Conservation (phyloP, 2,797 vertebrate species). For the Falco peregrinus region DNA sequence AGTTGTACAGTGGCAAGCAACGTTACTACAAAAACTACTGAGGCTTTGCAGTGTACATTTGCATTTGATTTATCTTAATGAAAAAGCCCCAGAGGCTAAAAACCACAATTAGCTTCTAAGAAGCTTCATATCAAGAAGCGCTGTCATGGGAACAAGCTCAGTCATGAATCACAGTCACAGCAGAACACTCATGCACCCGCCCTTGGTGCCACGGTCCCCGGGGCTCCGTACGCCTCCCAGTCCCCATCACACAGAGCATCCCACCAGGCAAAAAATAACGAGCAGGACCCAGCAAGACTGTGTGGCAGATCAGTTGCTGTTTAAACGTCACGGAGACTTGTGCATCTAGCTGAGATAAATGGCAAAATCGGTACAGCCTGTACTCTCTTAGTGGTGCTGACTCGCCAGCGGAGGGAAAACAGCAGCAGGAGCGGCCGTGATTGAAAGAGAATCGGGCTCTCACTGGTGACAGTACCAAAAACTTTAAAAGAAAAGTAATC, state of each 20-base stretch:
- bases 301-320: neutral
- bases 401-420: neutral
- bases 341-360: neutral
- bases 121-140: neutral
- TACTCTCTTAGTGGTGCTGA: neutral
- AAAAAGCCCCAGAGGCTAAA: neutral
- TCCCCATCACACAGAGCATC: neutral
- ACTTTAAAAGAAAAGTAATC: neutral
- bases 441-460: neutral
- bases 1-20: neutral
- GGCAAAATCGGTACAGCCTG: neutral
- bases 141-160: neutral
- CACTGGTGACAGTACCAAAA: neutral
- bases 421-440: neutral
- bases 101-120: neutral
- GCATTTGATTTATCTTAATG: neutral
- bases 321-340: neutral
- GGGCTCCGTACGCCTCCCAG: neutral
- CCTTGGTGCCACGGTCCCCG: neutral
- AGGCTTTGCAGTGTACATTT: neutral
- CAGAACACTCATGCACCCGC: neutral
- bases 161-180: neutral
- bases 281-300: neutral
- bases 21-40: neutral
- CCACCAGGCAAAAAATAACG: neutral